Evolutionary conservation across 2,113 vertebrate species (phyloP), one percentile per base, ranked within the genome.

Genomic region (Cynopterus brachyotis): DNA sequence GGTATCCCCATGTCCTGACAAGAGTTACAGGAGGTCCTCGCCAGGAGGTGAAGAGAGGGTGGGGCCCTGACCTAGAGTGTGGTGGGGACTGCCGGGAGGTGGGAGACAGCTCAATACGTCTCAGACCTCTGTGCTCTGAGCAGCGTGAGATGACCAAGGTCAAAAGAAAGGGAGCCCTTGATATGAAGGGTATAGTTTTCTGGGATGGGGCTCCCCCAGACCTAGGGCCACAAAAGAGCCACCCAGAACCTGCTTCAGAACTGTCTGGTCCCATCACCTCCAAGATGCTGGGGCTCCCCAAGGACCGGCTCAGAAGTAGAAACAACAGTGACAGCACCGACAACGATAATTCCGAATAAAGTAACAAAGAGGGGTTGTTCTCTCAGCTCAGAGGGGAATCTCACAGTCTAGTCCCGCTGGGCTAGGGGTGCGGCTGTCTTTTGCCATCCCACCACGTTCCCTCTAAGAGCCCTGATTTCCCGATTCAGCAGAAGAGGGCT

Each of bases 101-200:
- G 16, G 45, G 19, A 62, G 9, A 20, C 17, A 35, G 53, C 50
- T 84, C 32, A 1, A 1, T 0, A 0, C 45, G 24, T 45, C 45
- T 90, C 89, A 83, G 60, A 40, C 28, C 11, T 82, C 73, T 26
- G 32, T 10, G 70, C 12, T 72, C 12, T 8, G 6, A 76, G 64
- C 3, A 12, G 15, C 16, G 11, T 37, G 45, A 78, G 55, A 73
- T 1, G 9, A 45, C 12, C n/a, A 40, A 86, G 3, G 55, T 59
- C 62, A 53, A 89, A 66, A 5, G n/a, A 24, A 64, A 81, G 72
- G 19, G 32, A 30, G 11, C 6, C 3, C 50, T 37, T 75, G 60
- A 53, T 11, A 4, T 30, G 19, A 69, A 88, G 42, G 53, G 15
- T 53, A 19, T 0, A 24, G 26, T 53, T 62, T 8, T 70, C 16